Evolutionary conservation across 1,140 invertebrate genomes (phyloP).

Genomic region (Bombus waltoni): DNA sequence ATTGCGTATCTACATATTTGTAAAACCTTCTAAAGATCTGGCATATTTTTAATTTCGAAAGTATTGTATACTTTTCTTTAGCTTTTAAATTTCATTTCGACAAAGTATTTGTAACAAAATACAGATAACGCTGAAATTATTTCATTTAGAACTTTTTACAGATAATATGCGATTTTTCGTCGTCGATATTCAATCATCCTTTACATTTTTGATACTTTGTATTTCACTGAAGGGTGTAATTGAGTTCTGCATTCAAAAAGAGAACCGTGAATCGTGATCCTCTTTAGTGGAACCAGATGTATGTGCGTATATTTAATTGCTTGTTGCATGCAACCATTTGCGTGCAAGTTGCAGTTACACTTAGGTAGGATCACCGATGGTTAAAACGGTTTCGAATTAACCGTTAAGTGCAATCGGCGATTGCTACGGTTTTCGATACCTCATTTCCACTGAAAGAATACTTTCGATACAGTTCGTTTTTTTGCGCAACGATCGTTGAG

Average conservation of each 20-base stretch:
- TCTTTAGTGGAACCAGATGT: neutral
- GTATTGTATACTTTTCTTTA: neutral
- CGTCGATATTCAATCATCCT: neutral
- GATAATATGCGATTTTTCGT: no score
- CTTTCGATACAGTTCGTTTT: neutral
- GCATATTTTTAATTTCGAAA: no score
- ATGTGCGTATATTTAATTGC: slow-evolving; percentile 29
- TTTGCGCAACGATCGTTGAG: neutral
- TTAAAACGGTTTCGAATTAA: slow-evolving; percentile 13
- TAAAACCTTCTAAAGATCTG: no score
- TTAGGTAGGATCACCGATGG: neutral
- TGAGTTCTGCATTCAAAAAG: neutral
- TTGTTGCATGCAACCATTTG: slow-evolving; percentile 20
- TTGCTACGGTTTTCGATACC: slow-evolving; percentile 32
- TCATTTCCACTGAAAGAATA: neutral
- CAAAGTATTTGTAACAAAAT: neutral
- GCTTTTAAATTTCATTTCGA: neutral
- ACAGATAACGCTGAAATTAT: no score
- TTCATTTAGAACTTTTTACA: no score
- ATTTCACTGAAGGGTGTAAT: neutral
- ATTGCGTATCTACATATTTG: no score
- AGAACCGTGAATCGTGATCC: neutral
- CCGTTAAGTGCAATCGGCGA: slow-evolving; percentile 23
- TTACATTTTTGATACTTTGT: neutral
- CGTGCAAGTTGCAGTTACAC: slow-evolving; percentile 10